Evolutionary conservation across 1,140 invertebrate genomes (phyloP), one percentile per base, ranked within the genome.

Genomic region (Drosophila arawakana): DNA sequence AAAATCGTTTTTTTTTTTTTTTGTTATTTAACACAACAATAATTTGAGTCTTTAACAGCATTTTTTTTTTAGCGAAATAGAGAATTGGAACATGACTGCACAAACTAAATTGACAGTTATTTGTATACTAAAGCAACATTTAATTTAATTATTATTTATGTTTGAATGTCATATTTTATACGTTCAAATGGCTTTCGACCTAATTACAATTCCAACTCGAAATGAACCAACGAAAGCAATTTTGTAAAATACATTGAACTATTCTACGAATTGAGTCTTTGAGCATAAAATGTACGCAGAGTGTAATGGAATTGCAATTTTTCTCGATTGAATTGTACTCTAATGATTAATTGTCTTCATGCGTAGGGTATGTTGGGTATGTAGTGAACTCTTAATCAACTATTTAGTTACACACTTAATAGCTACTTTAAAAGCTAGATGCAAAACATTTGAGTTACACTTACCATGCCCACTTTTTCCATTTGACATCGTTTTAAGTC

Each of bases 321-420:
- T 7, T n/a, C n/a, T 5, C 50, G 30, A 52, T 52, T 54, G n/a
- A 54, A 54, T 54, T 54, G 50, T 25, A 54, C 34, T 54, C 50
- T 3, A 54, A 34, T 15, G 18, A 47, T 47, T 47, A 9, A 47
- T 21, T 21, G 18, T 21, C 18, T 21, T 21, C 18, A 1, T 21
- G 18, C 18, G 18, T 21, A 21, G 18, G 18, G 18, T 21, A 21
- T 2, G 1, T 21, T 21, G 18, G 18, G 1, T 21, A 21, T 21
- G 18, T 21, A 21, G 18, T 21, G 1, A 21, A 21, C 18, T 21
- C 18, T 21, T 21, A 21, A 21, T 2, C 18, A 21, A 21, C 2
- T 21, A 21, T 21, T 21, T 21, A 21, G 18, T 2, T 21, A 21
- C 18, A 21, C 18, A 21, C 18, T 21, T 2, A 21, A 21, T 21